Percentiles rank a stretch among this genome's conserved stretches.
Conservation (phyloP, 1,140 invertebrate genomes). For the Alviniconcha marisindica region DNA sequence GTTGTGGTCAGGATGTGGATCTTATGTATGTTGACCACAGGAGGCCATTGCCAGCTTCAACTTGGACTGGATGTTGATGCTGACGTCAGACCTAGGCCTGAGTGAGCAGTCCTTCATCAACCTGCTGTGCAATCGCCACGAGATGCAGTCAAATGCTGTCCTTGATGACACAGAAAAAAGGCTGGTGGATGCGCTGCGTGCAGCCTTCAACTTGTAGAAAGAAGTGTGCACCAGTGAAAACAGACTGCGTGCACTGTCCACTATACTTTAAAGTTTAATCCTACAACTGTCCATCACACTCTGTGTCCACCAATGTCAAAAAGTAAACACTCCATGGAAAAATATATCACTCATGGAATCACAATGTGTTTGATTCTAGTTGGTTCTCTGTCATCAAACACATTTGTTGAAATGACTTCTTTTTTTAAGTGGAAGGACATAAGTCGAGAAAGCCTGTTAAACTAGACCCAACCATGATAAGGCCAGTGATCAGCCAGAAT, state of each 20-base stretch:
- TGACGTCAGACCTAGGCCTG: constrained; percentile 71
- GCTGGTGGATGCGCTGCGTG: constrained; percentile 63
- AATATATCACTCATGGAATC: no score
- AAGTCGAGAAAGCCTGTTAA: no score
- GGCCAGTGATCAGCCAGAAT: no score
- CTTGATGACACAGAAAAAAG: constrained; percentile 72
- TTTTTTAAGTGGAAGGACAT: no score
- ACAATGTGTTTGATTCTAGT: no score
- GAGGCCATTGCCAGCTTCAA: constrained; percentile 59
- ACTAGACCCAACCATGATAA: no score
- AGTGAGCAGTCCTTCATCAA: constrained; percentile 67
- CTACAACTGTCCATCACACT: neutral
- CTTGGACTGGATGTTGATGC: constrained; percentile 65
- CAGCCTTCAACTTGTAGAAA: constrained; percentile 59
- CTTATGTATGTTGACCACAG: constrained; percentile 51
- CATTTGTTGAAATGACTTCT: no score
- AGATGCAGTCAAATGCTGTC: constrained; percentile 70
- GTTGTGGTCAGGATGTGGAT: no score
- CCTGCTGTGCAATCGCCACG: constrained; percentile 71
- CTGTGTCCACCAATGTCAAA: neutral
- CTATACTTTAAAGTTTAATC: neutral
- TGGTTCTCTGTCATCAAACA: no score
- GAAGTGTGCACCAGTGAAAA: neutral
- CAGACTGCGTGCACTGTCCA: neutral
- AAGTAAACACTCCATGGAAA: no score